phyloP scores from a whole-genome alignment of 2,113 vertebrate genomes.

The Heterocephalus glaber region DNA sequence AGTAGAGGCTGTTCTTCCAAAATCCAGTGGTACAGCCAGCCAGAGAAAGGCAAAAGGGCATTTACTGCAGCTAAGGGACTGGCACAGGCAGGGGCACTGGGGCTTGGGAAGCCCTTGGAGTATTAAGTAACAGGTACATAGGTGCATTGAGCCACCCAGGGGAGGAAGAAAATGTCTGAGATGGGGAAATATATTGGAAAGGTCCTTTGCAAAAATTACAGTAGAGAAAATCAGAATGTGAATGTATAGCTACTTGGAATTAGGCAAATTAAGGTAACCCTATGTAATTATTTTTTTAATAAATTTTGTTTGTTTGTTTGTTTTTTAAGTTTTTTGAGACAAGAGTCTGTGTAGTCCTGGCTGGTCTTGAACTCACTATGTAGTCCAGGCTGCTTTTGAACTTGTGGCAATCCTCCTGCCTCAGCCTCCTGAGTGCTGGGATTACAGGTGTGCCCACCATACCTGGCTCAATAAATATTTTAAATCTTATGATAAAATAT shows the following conservation, averaged over 20 bases:
- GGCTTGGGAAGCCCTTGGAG: not conserved
- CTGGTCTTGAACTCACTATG: not conserved
- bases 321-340: not conserved
- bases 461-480: not conserved
- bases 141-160: not conserved
- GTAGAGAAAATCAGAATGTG: not conserved
- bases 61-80: not conserved
- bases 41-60: not conserved
- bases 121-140: not conserved
- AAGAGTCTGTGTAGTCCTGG: not conserved
- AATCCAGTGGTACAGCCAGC: not conserved
- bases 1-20: not conserved
- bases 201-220: not conserved
- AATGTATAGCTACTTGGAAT: not conserved
- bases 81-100: not conserved
- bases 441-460: not conserved
- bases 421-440: not conserved
- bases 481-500: constrained; percentile 10
- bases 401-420: not conserved
- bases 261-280: constrained; percentile 27
- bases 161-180: not conserved
- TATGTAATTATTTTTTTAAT: not conserved
- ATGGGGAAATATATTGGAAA: not conserved
- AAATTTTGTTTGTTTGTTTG: not conserved
- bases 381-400: not conserved